These are phyloP conservation scores for Heliconius hermathena DNA, from an alignment of 1,140 invertebrate species.

Conservation along the genomic window DNA sequence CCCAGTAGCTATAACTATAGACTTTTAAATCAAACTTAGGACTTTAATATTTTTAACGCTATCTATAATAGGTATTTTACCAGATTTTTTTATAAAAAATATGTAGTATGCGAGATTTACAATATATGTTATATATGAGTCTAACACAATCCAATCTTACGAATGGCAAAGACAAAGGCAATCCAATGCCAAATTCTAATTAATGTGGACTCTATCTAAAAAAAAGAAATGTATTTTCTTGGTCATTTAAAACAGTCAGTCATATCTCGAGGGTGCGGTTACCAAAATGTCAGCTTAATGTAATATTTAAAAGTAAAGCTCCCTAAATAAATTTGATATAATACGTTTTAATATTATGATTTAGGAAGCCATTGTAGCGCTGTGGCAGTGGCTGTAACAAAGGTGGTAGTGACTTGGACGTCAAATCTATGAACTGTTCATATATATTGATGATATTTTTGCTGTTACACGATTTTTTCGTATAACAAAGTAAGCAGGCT, in stretches of 20 bases:
- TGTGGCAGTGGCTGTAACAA: not conserved
- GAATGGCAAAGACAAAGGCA: not conserved
- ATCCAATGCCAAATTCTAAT: not conserved
- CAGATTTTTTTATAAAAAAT: too few species aligned
- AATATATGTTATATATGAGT: not conserved
- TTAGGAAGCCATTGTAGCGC: not conserved
- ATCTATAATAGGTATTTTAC: too few species aligned
- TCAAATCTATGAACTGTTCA: too few species aligned
- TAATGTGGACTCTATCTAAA: not conserved
- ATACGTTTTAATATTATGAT: conserved; percentile 16
- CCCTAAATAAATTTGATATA: conserved; percentile 32
- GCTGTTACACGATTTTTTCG: too few species aligned
- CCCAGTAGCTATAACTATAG: too few species aligned
- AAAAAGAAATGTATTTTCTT: not conserved
- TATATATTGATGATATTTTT: too few species aligned
- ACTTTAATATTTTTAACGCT: too few species aligned
- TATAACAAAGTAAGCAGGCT: too few species aligned
- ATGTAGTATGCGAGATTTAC: too few species aligned
- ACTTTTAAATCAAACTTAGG: too few species aligned
- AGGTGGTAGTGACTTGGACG: not conserved
- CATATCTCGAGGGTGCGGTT: conserved; percentile 36
- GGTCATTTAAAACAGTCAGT: conserved; percentile 34
- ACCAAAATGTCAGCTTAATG: conserved; percentile 42
- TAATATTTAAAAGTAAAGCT: conserved; percentile 40
- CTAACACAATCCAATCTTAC: not conserved